These are phyloP conservation scores for Brachyistius frenatus DNA, from an alignment of 2,113 vertebrate species.

Conservation along the genomic window DNA sequence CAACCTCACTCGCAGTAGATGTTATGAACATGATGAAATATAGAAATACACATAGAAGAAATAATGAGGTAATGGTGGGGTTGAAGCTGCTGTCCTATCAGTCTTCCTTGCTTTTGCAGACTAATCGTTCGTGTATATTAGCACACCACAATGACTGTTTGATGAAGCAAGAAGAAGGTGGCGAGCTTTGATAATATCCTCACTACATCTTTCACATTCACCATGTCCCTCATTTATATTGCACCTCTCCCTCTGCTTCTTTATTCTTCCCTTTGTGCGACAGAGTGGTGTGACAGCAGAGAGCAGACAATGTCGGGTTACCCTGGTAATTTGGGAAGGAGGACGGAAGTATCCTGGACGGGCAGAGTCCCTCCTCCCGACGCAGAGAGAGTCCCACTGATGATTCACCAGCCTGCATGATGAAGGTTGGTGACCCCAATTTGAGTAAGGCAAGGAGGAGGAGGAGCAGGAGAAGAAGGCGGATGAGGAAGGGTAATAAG, in stretches of 20 bases:
- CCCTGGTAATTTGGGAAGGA: slow-evolving; percentile 79
- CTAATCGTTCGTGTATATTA: slow-evolving; percentile 21
- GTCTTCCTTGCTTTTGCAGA: neutral
- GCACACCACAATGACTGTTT: slow-evolving; percentile 44
- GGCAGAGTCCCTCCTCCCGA: slow-evolving; percentile 54
- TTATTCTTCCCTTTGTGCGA: slow-evolving; percentile 60
- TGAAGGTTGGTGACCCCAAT: slow-evolving; percentile 84
- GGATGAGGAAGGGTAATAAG: slow-evolving; percentile 75
- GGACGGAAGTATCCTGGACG: slow-evolving; percentile 76
- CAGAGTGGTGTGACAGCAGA: slow-evolving; percentile 78
- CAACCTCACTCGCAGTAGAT: too few relatives aligned
- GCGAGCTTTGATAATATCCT: slow-evolving; percentile 34
- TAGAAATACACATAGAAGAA: too few relatives aligned
- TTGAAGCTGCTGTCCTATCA: neutral
- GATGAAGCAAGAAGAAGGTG: slow-evolving; percentile 30
- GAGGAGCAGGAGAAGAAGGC: slow-evolving; percentile 73
- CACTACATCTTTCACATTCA: slow-evolving; percentile 30
- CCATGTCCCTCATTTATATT: slow-evolving; percentile 57
- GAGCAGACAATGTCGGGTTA: slow-evolving; percentile 85
- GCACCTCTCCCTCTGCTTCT: slow-evolving; percentile 48
- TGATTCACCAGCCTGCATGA: slow-evolving; percentile 82
- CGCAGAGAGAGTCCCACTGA: slow-evolving; percentile 60
- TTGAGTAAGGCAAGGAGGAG: slow-evolving; percentile 79
- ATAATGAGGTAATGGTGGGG: too few relatives aligned
- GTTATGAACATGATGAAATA: too few relatives aligned